Evolutionary conservation across 37 sponge, comb jelly and placozoan genomes (phyloP), one percentile per base, ranked within the genome.

Genomic region (Beroe ovata): DNA sequence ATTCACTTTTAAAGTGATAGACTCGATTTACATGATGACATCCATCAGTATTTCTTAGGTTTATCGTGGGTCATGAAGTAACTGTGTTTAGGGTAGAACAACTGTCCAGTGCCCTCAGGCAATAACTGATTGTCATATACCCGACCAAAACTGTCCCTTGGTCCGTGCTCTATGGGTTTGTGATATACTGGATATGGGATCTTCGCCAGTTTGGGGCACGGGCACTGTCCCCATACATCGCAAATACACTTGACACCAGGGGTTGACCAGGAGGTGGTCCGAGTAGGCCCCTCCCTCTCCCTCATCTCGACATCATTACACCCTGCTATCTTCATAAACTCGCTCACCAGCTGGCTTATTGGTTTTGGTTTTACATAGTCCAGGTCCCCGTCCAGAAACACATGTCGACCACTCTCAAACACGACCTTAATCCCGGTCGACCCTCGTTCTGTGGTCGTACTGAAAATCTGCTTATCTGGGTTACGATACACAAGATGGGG

Each of bases 401-500:
- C 84, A 3, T 21, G 38, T 19, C 54, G 54, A 22, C 84, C 54
- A 25, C 33, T 39, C 38, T 77, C 84, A 20, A 77, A 77, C 16
- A n/a, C 16, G 2, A 77, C 47, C 28, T 42, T 77, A 54, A 77
- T 77, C 11, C 54, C 42, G 33, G 84, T 39, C 1, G 84, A 6
- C 8, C 54, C 84, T n/a, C 21, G 20, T 3, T 35, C 54, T 1
- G 38, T 39, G 21, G 84, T 41, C 20, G 84, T 77, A 1, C 33
- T 77, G 47, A 77, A 77, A 26, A 77, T 77, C 28, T 77, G 84
- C 21, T 20, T 77, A 0, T 77, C 84, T 35, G 35, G 84, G 38
- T 77, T 77, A 0, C 84, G 84, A 20, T 77, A 77, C 0, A 77
- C 47, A 40, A 77, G 84, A 25, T 77, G 84, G 26, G 84, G 84